Base-by-base conservation (phyloP, 2,888 invertebrate species). In the Cremastinae sp. region DNA sequence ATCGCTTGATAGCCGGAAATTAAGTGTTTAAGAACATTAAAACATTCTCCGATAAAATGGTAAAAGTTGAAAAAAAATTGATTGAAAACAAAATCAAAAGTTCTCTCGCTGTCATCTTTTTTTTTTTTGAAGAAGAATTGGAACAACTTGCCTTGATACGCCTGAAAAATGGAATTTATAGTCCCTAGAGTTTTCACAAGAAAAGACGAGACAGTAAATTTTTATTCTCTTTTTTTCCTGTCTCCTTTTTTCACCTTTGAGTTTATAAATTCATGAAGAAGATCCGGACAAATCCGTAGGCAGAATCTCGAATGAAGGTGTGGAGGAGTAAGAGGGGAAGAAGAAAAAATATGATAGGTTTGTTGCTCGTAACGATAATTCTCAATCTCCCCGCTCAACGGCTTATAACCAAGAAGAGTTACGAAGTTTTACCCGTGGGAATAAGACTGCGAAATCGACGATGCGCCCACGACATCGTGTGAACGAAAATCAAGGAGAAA, bases 341-440 rank as follows among this genome's bases (percentile, higher is more conserved):
- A 4, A 35, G 43, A 28, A 28, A 71, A 64, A 58, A 47, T 49
- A 12, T 35, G 49, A 72, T 58, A 39, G 47, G 14, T 56, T 37
- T 7, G 64, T 64, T 9, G 56, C 55, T 39, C 39, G 16, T 28
- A 16, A 16, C 64, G 56, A 72, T 72, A 51, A 58, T 49, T 65
- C 55, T 64, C 64, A 64, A 72, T 64, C 55, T 47, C 35, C 49
- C 5, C 10, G 47, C 64, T 56, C 28, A 72, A 56, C 58, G 49
- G 64, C 64, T 56, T 56, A 64, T 49, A 39, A 28, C 28, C n/a
- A 18, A 28, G 41, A 22, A 22, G 41, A 72, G 64, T 35, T 58
- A 53, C 20, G 61, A 22, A 55, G 41, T 39, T 51, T 41, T 5
- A 28, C 49, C 49, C 43, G 37, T 16, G 56, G 41, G 47, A 58